phyloP scores from a whole-genome alignment of 2,888 invertebrate species.

The Macroteleia sp. region DNA sequence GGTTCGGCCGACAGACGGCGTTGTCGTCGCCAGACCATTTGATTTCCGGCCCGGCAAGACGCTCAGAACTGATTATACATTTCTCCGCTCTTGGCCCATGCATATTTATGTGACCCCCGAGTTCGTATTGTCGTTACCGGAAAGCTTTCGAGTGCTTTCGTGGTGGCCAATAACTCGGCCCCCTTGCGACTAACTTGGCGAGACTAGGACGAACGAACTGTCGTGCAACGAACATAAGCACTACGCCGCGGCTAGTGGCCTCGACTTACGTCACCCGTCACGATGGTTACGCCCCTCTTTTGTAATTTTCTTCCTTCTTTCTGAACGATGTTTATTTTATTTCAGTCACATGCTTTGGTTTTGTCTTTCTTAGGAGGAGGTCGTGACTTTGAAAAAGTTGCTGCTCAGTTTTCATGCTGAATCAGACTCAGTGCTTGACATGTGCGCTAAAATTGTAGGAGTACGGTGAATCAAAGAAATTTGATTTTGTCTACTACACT shows the following conservation, averaged over 20 bases:
- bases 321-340: conserved; percentile 43
- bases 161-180: conserved; percentile 30
- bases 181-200: conserved; percentile 34
- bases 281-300: conserved; percentile 65
- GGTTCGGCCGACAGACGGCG: conserved; percentile 3
- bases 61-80: conserved; percentile 23
- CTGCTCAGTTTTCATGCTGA: too few species aligned
- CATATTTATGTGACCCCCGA: conserved; percentile 12
- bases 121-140: background rate
- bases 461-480: too few species aligned
- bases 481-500: too few species aligned
- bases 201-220: conserved; percentile 55
- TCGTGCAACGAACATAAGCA: conserved; percentile 54
- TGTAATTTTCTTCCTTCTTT: conserved; percentile 57
- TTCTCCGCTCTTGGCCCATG: background rate
- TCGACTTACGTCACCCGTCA: conserved; percentile 66
- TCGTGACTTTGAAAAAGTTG: conserved; percentile 32
- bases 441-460: too few species aligned
- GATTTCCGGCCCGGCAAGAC: conserved; percentile 3
- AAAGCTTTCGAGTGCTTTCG: conserved; percentile 19
- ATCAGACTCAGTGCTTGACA: too few species aligned
- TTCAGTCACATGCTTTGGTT: conserved; percentile 23
- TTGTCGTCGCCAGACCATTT: conserved; percentile 22
- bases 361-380: background rate
- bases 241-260: conserved; percentile 54